A percentile compares a stretch with the other conserved stretches of the same genome.
These are phyloP conservation scores for Pseudocheirus occidentalis DNA, from an alignment of 2,797 vertebrate genomes.

Conservation along the genomic window DNA sequence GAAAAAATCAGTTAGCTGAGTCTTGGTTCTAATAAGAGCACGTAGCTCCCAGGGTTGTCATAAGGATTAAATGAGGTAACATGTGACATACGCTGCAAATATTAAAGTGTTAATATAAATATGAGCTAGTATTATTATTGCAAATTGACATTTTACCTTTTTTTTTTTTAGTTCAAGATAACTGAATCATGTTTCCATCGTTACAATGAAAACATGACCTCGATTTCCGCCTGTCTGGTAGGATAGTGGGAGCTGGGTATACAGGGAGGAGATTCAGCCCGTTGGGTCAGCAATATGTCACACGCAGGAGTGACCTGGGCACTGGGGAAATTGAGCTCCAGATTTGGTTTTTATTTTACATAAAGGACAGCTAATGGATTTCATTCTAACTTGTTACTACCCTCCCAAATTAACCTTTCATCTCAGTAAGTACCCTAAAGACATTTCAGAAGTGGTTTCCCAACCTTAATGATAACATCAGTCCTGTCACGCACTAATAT, in stretches of 20 bases:
- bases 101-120: background rate
- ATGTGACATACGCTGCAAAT: background rate
- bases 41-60: background rate
- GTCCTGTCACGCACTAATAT: background rate
- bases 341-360: background rate
- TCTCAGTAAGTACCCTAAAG: background rate
- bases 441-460: background rate
- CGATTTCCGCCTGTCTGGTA: background rate
- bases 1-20: background rate
- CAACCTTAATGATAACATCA: constrained; percentile 31
- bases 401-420: background rate
- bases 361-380: background rate
- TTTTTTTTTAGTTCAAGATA: background rate
- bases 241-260: background rate
- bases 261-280: background rate
- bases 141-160: background rate
- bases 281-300: background rate
- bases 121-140: background rate
- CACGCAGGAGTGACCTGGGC: background rate
- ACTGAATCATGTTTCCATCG: background rate
- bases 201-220: background rate
- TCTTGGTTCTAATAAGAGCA: background rate
- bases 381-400: background rate
- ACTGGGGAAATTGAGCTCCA: background rate
- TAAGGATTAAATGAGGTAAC: background rate